phyloP scores from a whole-genome alignment of 2,888 invertebrate species.

The Notodonta dromedarius region DNA sequence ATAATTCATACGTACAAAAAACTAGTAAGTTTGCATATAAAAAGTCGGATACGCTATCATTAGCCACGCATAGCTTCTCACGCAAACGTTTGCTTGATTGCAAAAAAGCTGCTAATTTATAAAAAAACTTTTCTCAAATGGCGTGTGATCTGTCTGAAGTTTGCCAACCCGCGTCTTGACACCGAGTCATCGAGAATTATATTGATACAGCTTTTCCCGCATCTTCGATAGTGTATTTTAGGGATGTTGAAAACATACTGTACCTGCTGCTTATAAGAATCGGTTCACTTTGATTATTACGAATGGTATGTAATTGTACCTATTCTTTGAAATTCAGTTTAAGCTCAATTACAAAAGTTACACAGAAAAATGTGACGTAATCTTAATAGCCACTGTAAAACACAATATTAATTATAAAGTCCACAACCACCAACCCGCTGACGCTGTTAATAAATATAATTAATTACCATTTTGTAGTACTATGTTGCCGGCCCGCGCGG shows the following conservation, averaged over 20 bases:
- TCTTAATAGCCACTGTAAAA: constrained; percentile 27
- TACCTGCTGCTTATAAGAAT: too few relatives aligned
- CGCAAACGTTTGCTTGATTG: neutral
- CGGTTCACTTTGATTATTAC: too few relatives aligned
- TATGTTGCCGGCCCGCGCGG: constrained; percentile 52
- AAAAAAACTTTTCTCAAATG: neutral
- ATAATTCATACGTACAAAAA: neutral
- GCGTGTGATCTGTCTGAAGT: neutral
- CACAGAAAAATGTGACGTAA: constrained; percentile 28
- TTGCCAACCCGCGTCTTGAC: neutral
- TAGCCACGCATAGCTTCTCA: constrained; percentile 3
- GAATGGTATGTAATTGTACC: too few relatives aligned
- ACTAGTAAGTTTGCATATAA: neutral
- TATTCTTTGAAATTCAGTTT: too few relatives aligned
- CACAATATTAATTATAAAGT: constrained; percentile 38
- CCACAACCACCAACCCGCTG: constrained; percentile 23
- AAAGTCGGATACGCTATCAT: constrained; percentile 2
- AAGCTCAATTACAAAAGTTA: constrained; percentile 15
- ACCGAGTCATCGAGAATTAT: too few relatives aligned
- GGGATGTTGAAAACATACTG: too few relatives aligned
- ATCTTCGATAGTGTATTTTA: too few relatives aligned
- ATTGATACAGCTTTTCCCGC: too few relatives aligned
- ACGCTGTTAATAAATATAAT: constrained; percentile 48
- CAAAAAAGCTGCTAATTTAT: neutral
- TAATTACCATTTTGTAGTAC: constrained; percentile 56